Conservation (phyloP, 2,113 vertebrate species). For the Lycocorax pyrrhopterus region DNA sequence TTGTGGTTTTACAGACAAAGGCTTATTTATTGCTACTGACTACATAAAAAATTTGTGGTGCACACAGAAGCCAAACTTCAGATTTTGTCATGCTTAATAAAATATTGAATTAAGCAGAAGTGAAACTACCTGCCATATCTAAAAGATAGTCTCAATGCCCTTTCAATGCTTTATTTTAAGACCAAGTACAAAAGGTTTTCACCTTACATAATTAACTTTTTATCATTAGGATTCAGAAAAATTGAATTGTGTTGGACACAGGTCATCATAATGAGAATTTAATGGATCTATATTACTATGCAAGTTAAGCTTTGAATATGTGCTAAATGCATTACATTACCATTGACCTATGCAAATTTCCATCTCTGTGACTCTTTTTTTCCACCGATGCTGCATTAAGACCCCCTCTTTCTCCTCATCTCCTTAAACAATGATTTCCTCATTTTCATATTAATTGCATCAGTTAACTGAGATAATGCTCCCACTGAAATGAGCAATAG, state of each 20-base stretch:
- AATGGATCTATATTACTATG: conserved; percentile 70
- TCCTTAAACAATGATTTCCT: conserved; percentile 82
- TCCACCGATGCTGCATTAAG: conserved; percentile 54
- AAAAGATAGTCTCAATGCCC: conserved; percentile 53
- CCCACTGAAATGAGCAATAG: conserved; percentile 77
- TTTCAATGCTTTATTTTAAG: conserved; percentile 69
- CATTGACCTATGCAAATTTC: conserved; percentile 79
- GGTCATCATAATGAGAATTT: conserved; percentile 79
- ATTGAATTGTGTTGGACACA: conserved; percentile 76
- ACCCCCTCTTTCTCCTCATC: conserved; percentile 71
- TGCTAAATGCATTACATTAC: conserved; percentile 69
- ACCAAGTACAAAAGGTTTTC: conserved; percentile 71
- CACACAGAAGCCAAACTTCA: conserved; percentile 54
- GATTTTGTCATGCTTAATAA: conserved; percentile 69
- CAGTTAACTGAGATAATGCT: conserved; percentile 82
- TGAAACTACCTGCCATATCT: conserved; percentile 49
- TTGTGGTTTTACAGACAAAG: conserved; percentile 4
- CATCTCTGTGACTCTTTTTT: conserved; percentile 64
- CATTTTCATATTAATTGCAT: conserved; percentile 90
- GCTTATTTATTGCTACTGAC: conserved; percentile 56
- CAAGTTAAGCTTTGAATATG: conserved; percentile 65
- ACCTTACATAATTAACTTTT: conserved; percentile 78
- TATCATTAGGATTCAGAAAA: conserved; percentile 75
- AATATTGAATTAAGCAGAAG: conserved; percentile 65
- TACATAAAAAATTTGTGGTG: conserved; percentile 58